A percentile compares a stretch with the other conserved stretches of the same genome.
phyloP scores from a whole-genome alignment of 1,140 invertebrate genomes.

The Papilio helenus region DNA sequence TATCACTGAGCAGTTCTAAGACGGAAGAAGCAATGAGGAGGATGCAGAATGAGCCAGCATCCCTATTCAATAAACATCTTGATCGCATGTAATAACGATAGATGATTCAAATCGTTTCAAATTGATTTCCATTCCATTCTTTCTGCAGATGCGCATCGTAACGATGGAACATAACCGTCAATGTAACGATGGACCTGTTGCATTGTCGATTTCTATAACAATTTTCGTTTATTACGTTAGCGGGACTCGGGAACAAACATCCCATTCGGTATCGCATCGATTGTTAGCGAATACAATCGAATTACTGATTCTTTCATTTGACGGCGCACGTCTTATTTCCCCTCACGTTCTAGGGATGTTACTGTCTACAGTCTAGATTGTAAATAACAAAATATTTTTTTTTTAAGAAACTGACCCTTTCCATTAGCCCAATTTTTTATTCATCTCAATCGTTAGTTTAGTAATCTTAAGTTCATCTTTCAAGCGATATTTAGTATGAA shows the following conservation, averaged over 20 bases:
- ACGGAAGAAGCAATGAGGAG: too few species aligned
- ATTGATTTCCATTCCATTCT: constrained; percentile 36
- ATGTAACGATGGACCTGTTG: constrained; percentile 57
- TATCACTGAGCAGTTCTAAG: too few species aligned
- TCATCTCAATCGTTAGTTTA: background rate
- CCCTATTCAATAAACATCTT: background rate
- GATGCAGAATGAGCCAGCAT: too few species aligned
- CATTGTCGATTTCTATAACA: constrained; percentile 56
- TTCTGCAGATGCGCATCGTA: constrained; percentile 11
- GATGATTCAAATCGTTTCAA: constrained; percentile 24
- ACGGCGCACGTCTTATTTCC: constrained; percentile 45
- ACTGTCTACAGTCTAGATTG: background rate
- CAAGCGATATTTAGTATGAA: too few species aligned
- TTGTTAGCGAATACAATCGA: constrained; percentile 75
- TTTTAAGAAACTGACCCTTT: background rate
- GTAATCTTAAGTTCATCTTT: background rate
- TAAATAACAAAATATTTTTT: background rate
- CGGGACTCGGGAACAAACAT: constrained; percentile 56
- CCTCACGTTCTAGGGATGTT: constrained; percentile 42
- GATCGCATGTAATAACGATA: background rate
- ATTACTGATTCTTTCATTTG: constrained; percentile 68
- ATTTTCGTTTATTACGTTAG: constrained; percentile 57
- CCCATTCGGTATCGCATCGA: constrained; percentile 59
- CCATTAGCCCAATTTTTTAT: background rate
- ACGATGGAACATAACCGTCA: constrained; percentile 36